These are phyloP conservation scores for Periophthalmus magnuspinnatus DNA, from an alignment of 2,797 vertebrate species.

Conservation along the genomic window DNA sequence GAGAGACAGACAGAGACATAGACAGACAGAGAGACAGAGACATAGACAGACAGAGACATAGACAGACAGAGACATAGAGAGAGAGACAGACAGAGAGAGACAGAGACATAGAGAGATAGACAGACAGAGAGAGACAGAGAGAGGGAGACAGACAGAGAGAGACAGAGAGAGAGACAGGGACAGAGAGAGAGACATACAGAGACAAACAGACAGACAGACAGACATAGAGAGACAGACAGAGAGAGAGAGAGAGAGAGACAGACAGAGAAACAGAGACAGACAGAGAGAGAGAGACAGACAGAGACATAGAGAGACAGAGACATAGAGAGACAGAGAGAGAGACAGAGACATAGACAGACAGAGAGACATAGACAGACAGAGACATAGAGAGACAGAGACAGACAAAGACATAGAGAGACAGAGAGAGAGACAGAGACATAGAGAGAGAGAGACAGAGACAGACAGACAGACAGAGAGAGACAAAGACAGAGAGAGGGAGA, in stretches of 20 bases:
- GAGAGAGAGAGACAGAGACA: slow-evolving; percentile 1
- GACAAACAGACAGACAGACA: no score
- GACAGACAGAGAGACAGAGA: background rate
- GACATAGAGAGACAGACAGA: background rate
- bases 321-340: slow-evolving; percentile 20
- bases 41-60: no score
- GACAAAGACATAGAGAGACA: slow-evolving; percentile 10
- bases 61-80: slow-evolving; percentile 14
- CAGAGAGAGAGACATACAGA: background rate
- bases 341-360: slow-evolving; percentile 14
- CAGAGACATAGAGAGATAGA: no score
- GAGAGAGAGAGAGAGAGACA: background rate
- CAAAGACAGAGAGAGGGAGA: slow-evolving; percentile 14
- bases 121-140: slow-evolving; percentile 6
- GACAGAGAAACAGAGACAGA: no score
- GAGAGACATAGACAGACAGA: no score
- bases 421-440: slow-evolving; percentile 13
- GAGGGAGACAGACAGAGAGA: slow-evolving; percentile 18
- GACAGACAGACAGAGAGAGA: background rate
- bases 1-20: slow-evolving; percentile 1
- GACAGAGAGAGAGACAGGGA: background rate
- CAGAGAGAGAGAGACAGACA: background rate
- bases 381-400: slow-evolving; percentile 1
- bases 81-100: slow-evolving; percentile 13
- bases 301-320: no score